These are phyloP conservation scores for Chorisops tibialis DNA, from an alignment of 2,888 invertebrate species.

Conservation along the genomic window DNA sequence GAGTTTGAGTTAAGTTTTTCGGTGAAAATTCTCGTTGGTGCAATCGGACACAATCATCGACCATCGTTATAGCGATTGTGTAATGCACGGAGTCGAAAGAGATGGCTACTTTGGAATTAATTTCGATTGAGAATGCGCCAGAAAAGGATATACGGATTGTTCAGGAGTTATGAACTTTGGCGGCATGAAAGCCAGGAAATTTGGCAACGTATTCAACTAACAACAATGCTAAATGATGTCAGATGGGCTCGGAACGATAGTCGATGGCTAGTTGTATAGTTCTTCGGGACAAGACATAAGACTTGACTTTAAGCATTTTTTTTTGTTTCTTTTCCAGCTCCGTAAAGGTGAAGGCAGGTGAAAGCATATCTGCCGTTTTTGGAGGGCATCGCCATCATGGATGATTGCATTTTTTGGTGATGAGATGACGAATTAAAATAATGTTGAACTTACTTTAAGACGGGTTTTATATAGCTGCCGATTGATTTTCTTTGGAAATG, in stretches of 20 bases:
- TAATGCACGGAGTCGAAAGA: no score
- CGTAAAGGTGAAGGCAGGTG: slow-evolving; percentile 23
- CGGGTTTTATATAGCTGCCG: not conserved
- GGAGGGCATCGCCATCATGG: slow-evolving; percentile 13
- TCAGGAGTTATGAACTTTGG: no score
- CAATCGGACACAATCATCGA: no score
- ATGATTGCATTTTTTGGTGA: not conserved
- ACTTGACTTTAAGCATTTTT: not conserved
- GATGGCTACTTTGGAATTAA: no score
- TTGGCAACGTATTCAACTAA: not conserved
- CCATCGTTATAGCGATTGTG: no score
- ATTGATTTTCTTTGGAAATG: not conserved
- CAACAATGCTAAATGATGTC: not conserved
- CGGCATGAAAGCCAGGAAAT: not conserved
- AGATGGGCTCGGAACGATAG: not conserved
- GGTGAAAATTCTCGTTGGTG: no score
- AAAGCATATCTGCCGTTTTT: slow-evolving; percentile 20
- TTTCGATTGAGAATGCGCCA: no score
- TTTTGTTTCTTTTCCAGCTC: not conserved
- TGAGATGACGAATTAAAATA: not conserved
- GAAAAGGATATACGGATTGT: no score
- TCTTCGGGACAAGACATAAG: not conserved
- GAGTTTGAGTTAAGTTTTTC: no score
- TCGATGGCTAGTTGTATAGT: not conserved
- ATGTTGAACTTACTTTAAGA: not conserved